These are phyloP conservation scores for Gavialis gangeticus DNA, from an alignment of 2,113 vertebrate species.

Conservation along the genomic window DNA sequence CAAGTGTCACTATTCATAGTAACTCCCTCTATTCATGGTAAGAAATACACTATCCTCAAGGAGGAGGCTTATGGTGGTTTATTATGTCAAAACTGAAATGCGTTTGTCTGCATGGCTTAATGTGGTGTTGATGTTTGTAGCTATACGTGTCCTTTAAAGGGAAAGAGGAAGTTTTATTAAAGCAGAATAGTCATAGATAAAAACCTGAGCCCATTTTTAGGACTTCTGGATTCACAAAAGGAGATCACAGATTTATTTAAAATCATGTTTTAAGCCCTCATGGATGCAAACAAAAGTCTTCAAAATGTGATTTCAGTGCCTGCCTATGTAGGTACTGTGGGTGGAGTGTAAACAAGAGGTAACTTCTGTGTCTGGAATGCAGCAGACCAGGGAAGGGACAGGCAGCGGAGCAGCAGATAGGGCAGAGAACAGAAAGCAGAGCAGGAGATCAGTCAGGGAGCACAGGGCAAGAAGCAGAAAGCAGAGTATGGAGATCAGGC, in stretches of 20 bases:
- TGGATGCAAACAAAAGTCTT: not conserved
- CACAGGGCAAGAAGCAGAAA: no score
- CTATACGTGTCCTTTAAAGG: slow-evolving; percentile 16
- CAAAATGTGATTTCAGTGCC: not conserved
- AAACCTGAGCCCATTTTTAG: not conserved
- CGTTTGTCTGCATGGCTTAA: slow-evolving; percentile 30
- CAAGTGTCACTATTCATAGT: slow-evolving; percentile 1
- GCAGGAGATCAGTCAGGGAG: no score
- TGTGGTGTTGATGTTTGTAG: slow-evolving; percentile 35
- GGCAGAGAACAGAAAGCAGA: no score
- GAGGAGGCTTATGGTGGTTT: slow-evolving; percentile 21
- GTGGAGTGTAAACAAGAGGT: no score
- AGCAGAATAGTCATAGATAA: not conserved
- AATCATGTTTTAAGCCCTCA: not conserved
- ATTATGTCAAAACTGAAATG: slow-evolving; percentile 45
- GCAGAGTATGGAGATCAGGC: no score
- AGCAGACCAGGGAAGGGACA: no score
- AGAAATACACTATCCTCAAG: slow-evolving; percentile 23
- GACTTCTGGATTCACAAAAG: not conserved
- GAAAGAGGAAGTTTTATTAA: not conserved
- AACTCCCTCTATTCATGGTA: not conserved
- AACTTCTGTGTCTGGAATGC: no score
- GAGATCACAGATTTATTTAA: not conserved
- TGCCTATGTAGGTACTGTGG: not conserved
- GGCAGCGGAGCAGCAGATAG: no score